Base-by-base conservation (phyloP, 2,888 invertebrate genomes). In the Branchinecta sandiegonensis region DNA sequence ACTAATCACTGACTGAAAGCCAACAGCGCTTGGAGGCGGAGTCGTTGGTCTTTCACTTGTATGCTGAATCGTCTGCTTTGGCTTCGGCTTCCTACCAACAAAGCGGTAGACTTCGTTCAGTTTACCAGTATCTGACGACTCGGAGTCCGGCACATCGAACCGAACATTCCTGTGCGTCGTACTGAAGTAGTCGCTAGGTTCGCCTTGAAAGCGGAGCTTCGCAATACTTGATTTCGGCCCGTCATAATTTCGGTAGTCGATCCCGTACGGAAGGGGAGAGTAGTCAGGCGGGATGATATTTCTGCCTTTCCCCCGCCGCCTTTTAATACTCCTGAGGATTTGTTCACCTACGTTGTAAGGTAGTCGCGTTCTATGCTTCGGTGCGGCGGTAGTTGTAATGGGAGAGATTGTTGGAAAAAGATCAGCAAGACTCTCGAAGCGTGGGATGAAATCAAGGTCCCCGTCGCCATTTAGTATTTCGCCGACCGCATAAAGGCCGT, bases 331-430 rank as follows among this genome's bases (percentile, higher is more conserved):
- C 14, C n/a, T n/a, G n/a, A 56, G 17, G 17, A 56, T 56, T n/a
- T 56, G 56, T n/a, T 56, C 56, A 4, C 56, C 14, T 5, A 56
- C 56, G 8, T n/a, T n/a, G 17, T 56, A 56, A 56, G 56, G 56
- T 13, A 56, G 56, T n/a, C 56, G 56, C 5, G 56, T 56, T n/a
- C 2, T 17, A 13, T 5, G 13, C 14, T 17, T 13, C 13, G 56
- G 56, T 56, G 5, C 14, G n/a, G 17, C 13, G 4, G 56, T 56
- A 56, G 56, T 56, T 4, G 13, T 13, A 17, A 56, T 13, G 17
- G 56, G 56, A 17, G 56, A 17, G n/a, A 56, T 13, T 56, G 56
- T 56, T n/a, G 56, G 56, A 56, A 56, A 56, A 56, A 56, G 56
- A n/a, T 56, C 56, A 56, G 56, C 56, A 7, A 56, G 56, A 17